Evolutionary conservation across 2,113 vertebrate species (phyloP).

Genomic region (Takifugu flavidus): DNA sequence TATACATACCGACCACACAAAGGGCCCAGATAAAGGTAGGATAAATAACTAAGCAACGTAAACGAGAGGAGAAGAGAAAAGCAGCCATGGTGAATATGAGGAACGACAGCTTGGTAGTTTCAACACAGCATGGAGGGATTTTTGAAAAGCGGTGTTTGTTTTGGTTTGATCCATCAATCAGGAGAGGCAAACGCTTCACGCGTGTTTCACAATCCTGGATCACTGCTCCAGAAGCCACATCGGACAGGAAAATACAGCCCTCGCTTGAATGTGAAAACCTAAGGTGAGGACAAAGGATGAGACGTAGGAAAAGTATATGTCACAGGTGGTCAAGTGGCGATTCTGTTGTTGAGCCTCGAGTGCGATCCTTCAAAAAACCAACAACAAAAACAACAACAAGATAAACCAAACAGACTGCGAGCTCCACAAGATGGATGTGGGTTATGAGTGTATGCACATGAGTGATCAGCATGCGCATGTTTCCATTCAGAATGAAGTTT

Average conservation of each 20-base stretch:
- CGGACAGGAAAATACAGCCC: no score
- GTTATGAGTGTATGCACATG: constrained; percentile 27
- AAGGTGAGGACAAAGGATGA: constrained; percentile 23
- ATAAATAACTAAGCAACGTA: constrained; percentile 33
- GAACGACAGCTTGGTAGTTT: constrained; percentile 4
- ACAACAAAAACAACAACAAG: background rate
- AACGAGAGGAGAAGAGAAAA: constrained; percentile 28
- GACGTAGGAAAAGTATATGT: constrained; percentile 22
- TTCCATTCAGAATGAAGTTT: constrained; percentile 61
- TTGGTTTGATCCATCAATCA: no score
- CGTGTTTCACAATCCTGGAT: no score
- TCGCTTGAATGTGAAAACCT: constrained; percentile 1
- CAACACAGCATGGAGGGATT: constrained; percentile 11
- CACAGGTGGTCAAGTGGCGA: constrained; percentile 11
- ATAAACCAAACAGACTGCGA: constrained; percentile 16
- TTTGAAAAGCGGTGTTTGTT: constrained; percentile 28
- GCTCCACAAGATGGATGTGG: constrained; percentile 45
- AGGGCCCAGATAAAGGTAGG: constrained; percentile 35
- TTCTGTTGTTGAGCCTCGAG: constrained; percentile 9
- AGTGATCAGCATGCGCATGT: constrained; percentile 27
- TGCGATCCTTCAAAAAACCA: constrained; percentile 16
- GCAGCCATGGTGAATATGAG: constrained; percentile 3
- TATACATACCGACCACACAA: constrained; percentile 48
- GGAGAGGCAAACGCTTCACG: no score
- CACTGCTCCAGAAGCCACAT: no score